phyloP scores from a whole-genome alignment of 2,797 vertebrate genomes.

The Platyrinchus mystaceus region DNA sequence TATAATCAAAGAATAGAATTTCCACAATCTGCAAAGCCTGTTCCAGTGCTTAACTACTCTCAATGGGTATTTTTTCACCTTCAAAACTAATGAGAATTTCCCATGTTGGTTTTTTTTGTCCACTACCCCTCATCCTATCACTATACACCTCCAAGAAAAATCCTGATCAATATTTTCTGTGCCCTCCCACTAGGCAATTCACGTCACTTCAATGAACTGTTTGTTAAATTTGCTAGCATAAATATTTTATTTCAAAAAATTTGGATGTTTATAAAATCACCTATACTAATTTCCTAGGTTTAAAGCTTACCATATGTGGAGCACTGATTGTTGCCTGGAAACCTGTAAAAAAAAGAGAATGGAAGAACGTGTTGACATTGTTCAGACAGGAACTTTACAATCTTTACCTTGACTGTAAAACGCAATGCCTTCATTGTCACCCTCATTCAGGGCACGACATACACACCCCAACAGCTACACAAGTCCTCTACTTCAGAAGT shows the following conservation, averaged over 20 bases:
- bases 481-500: not conserved
- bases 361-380: not conserved
- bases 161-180: not conserved
- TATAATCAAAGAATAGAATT: not conserved
- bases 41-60: not conserved
- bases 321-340: slow-evolving; percentile 99
- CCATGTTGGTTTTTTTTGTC: not conserved
- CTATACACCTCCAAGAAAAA: not conserved
- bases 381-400: not conserved
- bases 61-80: not conserved
- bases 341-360: slow-evolving; percentile 79
- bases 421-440: not conserved
- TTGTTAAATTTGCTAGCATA: not conserved
- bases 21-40: not conserved
- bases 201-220: not conserved
- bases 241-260: not conserved
- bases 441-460: not conserved
- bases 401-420: not conserved
- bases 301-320: slow-evolving; percentile 93
- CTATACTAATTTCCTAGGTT: not conserved
- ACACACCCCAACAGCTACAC: not conserved
- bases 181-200: not conserved
- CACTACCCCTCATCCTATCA: not conserved
- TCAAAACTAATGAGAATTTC: not conserved
- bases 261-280: not conserved